A percentile compares a stretch with the other conserved stretches of the same genome.
Conservation (phyloP, 2,888 invertebrate species). For the Norana najaformis region DNA sequence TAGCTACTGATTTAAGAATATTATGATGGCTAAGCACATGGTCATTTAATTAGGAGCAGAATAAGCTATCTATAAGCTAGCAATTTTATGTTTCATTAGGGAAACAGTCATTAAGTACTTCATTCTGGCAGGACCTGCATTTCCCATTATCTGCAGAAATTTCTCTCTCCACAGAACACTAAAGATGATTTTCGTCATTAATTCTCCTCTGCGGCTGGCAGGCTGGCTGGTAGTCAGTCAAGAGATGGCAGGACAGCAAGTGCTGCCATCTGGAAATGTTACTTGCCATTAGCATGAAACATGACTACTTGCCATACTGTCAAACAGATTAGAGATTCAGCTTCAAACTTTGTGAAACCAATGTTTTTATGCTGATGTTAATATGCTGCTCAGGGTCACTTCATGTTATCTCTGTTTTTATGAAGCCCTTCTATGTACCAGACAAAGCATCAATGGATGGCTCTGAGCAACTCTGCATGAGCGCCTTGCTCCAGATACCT, state of each 20-base stretch:
- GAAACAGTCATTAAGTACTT: neutral
- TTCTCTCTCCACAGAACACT: neutral
- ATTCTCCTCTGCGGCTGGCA: neutral
- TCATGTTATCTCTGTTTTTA: too few species aligned
- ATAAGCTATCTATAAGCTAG: neutral
- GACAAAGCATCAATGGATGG: too few species aligned
- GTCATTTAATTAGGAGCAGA: neutral
- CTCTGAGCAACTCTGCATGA: too few species aligned
- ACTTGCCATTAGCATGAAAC: neutral
- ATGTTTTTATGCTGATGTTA: too few species aligned
- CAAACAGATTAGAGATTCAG: neutral
- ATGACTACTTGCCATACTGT: neutral
- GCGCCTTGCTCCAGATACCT: too few species aligned
- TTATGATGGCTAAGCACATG: too few species aligned
- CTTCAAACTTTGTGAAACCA: neutral
- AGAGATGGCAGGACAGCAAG: neutral
- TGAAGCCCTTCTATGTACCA: too few species aligned
- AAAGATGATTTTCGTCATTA: neutral
- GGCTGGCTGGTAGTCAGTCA: neutral
- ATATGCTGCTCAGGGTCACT: too few species aligned
- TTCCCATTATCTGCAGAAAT: neutral
- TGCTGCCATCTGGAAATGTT: neutral
- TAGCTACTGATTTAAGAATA: too few species aligned
- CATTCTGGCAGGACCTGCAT: neutral
- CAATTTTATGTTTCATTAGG: constrained; percentile 1